A percentile compares a stretch with the other conserved stretches of the same genome.
Conservation (phyloP, 2,797 vertebrate genomes). For the Diglossa cyanea region DNA sequence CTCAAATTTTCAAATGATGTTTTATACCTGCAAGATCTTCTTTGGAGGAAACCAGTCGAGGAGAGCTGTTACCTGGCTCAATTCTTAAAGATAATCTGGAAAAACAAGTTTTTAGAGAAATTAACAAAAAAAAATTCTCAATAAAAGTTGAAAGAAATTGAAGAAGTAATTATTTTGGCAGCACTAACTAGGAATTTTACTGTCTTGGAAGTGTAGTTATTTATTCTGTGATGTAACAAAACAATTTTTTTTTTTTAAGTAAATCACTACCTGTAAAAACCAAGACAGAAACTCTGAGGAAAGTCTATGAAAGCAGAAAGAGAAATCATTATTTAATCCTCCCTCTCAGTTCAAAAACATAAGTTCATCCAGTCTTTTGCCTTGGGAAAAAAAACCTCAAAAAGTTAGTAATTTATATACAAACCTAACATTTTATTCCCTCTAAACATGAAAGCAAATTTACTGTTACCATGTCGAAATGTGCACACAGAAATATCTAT, state of each 20-base stretch:
- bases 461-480: not conserved
- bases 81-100: constrained; percentile 89
- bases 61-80: constrained; percentile 91
- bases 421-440: not conserved
- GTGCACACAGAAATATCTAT: not conserved
- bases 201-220: not conserved
- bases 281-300: not conserved
- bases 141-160: not conserved
- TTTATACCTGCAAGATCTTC: constrained; percentile 90
- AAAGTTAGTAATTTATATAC: not conserved
- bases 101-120: constrained; percentile 67
- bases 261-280: not conserved
- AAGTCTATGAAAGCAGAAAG: not conserved
- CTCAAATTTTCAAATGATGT: not conserved
- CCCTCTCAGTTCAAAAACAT: not conserved
- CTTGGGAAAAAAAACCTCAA: not conserved
- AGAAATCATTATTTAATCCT: not conserved
- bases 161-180: not conserved
- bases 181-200: not conserved
- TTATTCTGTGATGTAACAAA: not conserved
- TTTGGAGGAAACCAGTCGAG: constrained; percentile 90
- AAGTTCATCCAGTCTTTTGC: not conserved
- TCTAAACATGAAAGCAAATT: not conserved
- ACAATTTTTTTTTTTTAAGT: not conserved
- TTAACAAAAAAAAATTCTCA: constrained; percentile 12